Base-by-base conservation (phyloP, 2,888 invertebrate genomes). In the Ornithoptera priamus region DNA sequence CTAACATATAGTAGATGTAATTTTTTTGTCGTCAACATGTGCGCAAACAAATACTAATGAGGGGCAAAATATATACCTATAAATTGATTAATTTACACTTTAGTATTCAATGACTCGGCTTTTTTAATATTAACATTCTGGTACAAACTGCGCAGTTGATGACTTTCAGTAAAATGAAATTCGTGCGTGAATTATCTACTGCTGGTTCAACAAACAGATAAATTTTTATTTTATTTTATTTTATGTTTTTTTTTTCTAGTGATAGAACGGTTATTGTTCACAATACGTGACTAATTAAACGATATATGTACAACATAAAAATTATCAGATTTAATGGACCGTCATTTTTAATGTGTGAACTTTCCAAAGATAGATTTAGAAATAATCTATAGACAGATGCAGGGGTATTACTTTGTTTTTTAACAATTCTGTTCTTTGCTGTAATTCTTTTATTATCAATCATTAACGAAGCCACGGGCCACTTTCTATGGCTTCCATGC, bases 271-370 rank as follows among this genome's bases (percentile, higher is more conserved):
- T 39, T 39, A 39, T 39, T 20, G 53, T 65, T 56, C 10, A 61
- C 69, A 61, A 62, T 61, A 65, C 69, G 69, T 69, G 65, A 69
- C 69, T 61, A 69, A 69, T 57, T 61, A 57, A 57, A 60, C 57
- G 65, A 65, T 65, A 56, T 57, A 56, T 64, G 8, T 60, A 18
- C 20, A 53, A 20, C 59, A 61, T 61, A 57, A 69, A 65, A 65
- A 18, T 65, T 65, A 57, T 65, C 61, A 30, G 12, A 65, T 69
- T 56, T 46, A 61, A 65, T 69, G 20, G 69, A 20, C 30, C 56
- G 65, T 62, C 56, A 15, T 65, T 69, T 65, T 60, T 56, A 56
- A 62, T 46, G 61, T 57, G 69, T 39, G 65, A 60, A 69, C 60
- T 61, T 65, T 61, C 59, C 60, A 63, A 68, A 39, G 39, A 53